A percentile compares a stretch with the other conserved stretches of the same genome.
Conservation (phyloP, 92 coral and sea anemone species). For the Zoanthus sansibaricus region DNA sequence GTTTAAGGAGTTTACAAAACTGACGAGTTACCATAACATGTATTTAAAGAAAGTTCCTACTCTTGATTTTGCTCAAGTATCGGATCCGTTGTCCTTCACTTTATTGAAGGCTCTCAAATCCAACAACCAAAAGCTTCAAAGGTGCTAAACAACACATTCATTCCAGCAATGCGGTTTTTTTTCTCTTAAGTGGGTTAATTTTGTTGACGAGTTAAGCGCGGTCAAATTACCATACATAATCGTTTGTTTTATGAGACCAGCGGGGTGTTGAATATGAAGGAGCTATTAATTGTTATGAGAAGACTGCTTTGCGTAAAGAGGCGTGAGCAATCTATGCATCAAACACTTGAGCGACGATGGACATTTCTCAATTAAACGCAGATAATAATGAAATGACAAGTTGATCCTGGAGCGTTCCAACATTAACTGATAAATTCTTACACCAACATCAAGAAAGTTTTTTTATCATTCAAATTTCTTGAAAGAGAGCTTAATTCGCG, state of each 20-base stretch:
- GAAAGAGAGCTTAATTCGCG: constrained; percentile 16
- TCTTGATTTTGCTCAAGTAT: neutral
- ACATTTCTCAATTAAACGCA: neutral
- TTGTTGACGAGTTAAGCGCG: constrained; percentile 34
- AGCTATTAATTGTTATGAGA: constrained; percentile 11
- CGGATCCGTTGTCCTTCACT: neutral
- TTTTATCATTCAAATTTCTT: neutral
- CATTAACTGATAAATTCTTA: neutral
- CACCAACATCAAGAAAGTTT: neutral
- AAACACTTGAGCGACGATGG: constrained; percentile 28
- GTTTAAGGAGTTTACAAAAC: neutral
- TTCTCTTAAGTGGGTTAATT: constrained; percentile 23
- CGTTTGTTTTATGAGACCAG: constrained; percentile 45
- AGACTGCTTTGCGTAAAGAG: constrained; percentile 27
- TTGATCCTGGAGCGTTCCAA: neutral
- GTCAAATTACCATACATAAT: constrained; percentile 48
- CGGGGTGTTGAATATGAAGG: constrained; percentile 28
- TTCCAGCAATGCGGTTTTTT: constrained; percentile 30
- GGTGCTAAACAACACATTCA: neutral
- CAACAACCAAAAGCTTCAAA: neutral
- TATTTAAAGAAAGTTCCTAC: neutral
- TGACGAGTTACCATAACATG: neutral
- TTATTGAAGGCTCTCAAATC: neutral
- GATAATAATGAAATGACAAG: neutral
- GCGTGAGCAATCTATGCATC: constrained; percentile 36